Evolutionary conservation across 2,113 vertebrate species (phyloP).

Genomic region (Xenopus borealis): DNA sequence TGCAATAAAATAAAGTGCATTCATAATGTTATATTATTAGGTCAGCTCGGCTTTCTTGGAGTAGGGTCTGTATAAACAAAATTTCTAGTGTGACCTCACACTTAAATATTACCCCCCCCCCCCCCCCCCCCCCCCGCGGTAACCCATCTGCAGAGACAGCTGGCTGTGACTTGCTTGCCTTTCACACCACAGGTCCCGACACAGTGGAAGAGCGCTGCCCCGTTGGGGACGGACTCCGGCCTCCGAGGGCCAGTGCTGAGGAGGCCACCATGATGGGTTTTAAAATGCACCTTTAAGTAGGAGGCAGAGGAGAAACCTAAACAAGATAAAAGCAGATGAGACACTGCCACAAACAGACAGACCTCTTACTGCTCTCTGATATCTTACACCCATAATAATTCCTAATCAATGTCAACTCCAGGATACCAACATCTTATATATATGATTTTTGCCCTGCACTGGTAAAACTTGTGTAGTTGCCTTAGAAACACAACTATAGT

Average conservation of each 20-base stretch:
- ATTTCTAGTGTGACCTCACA: too few species aligned
- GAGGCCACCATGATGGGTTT: conserved; percentile 97
- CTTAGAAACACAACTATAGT: too few species aligned
- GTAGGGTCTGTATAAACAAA: too few species aligned
- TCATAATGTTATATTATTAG: too few species aligned
- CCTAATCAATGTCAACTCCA: too few species aligned
- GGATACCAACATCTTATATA: too few species aligned
- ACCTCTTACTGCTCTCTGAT: conserved; percentile 59
- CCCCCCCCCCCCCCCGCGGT: background rate
- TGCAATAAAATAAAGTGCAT: too few species aligned
- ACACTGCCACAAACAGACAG: conserved; percentile 68
- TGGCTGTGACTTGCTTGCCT: conserved; percentile 93
- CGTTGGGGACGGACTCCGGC: conserved; percentile 92
- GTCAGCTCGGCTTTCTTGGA: too few species aligned
- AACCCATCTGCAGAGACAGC: conserved; percentile 65
- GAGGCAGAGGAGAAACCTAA: conserved; percentile 99
- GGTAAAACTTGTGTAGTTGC: too few species aligned
- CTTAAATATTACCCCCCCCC: too few species aligned
- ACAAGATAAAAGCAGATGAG: conserved; percentile 91
- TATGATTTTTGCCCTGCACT: too few species aligned
- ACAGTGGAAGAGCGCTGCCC: conserved; percentile 96
- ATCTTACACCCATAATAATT: background rate
- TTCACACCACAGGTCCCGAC: conserved; percentile 98
- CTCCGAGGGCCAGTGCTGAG: conserved; percentile 94
- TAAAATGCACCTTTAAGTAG: conserved; percentile 99